phyloP scores from a whole-genome alignment of 92 coral and sea anemone species.

The Palythoa grandis region DNA sequence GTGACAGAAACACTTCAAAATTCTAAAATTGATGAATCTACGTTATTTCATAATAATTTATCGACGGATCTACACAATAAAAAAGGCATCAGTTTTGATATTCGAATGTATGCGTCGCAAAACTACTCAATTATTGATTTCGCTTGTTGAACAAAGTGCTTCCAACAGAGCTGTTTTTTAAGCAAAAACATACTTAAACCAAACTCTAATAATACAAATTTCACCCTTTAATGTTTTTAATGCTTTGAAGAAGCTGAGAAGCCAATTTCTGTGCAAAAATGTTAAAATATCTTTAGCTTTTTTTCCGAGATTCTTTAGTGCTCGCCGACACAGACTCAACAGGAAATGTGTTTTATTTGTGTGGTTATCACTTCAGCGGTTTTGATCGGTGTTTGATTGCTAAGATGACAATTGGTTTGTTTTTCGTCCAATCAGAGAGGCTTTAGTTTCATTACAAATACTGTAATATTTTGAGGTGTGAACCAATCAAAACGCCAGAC shows the following conservation, averaged over 20 bases:
- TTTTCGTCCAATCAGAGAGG: slow-evolving; percentile 67
- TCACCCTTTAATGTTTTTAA: not conserved
- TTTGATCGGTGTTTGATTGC: slow-evolving; percentile 29
- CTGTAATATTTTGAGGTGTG: slow-evolving; percentile 34
- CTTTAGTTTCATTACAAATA: slow-evolving; percentile 6
- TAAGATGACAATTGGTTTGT: slow-evolving; percentile 19
- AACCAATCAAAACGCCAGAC: slow-evolving; percentile 35
- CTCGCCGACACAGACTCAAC: slow-evolving; percentile 21
- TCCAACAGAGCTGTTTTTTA: slow-evolving; percentile 34
- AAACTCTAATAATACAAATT: not conserved
- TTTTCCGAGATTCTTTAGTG: not conserved
- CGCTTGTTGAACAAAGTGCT: slow-evolving; percentile 44
- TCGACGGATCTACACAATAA: slow-evolving; percentile 22
- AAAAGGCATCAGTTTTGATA: slow-evolving; percentile 43
- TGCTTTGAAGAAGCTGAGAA: not conserved
- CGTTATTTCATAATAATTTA: slow-evolving; percentile 3
- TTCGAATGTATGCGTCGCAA: slow-evolving; percentile 56
- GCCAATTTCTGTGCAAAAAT: not conserved
- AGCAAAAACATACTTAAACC: slow-evolving; percentile 8
- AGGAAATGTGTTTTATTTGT: slow-evolving; percentile 36
- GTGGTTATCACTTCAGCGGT: slow-evolving; percentile 20
- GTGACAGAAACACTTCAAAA: slow-evolving; percentile 22
- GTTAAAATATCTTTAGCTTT: not conserved
- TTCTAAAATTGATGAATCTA: slow-evolving; percentile 3
- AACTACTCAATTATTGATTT: slow-evolving; percentile 61